Evolutionary conservation across 2,797 vertebrate genomes (phyloP).

Genomic region (Hemibagrus guttatus): DNA sequence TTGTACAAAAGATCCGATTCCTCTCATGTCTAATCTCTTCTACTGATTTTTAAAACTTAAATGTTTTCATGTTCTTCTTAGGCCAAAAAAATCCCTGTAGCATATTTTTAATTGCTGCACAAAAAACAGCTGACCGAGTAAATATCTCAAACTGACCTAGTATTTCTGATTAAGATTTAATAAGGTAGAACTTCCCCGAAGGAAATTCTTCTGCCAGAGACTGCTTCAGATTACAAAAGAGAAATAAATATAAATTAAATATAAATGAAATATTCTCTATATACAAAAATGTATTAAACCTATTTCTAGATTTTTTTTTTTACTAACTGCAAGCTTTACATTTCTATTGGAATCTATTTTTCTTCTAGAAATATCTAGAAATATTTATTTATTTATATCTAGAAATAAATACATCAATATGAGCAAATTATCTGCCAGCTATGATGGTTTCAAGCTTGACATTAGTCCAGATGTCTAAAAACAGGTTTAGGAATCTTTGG

Average conservation of each 20-base stretch:
- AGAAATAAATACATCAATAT: neutral
- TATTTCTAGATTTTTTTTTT: neutral
- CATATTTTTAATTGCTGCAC: neutral
- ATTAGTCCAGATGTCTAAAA: neutral
- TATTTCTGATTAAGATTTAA: neutral
- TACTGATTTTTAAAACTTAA: neutral
- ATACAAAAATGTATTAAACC: neutral
- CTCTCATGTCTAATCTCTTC: neutral
- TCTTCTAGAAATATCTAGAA: no score
- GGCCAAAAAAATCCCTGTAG: neutral
- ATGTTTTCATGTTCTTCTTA: neutral
- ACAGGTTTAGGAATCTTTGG: neutral
- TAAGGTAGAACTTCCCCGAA: neutral
- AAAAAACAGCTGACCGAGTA: neutral
- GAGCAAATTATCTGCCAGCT: neutral
- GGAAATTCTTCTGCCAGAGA: no score
- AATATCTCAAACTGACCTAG: neutral
- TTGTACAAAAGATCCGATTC: no score
- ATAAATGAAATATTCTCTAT: no score
- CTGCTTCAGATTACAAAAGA: no score
- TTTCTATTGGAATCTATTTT: neutral
- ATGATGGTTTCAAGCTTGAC: neutral
- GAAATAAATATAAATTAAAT: no score
- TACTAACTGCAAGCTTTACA: neutral
- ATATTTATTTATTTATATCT: no score